Evolutionary conservation across 35 echinoderm and acorn worm species (phyloP), one percentile per base, ranked within the genome.

Genomic region (Holothuria glaberrima): DNA sequence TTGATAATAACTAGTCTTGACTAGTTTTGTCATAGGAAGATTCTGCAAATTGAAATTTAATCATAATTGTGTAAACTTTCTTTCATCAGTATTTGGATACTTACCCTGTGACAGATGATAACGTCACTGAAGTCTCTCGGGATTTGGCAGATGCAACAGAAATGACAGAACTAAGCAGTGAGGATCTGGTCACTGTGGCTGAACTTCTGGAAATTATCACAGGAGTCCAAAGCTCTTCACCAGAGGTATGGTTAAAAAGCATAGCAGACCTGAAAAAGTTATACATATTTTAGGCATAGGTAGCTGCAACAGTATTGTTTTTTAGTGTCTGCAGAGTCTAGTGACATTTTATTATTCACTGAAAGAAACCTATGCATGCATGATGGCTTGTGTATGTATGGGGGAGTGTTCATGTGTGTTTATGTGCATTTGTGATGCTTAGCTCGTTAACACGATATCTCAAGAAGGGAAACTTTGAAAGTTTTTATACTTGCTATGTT

Each of bases 101-200:
- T 1, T 34, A 84, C 58, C 54, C 54, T 5, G 54, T 84, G 14
- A 84, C 80, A 6, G 54, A 25, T 16, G 80, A 84, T 31, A 84
- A 84, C 31, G 80, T 84, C 21, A 84, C 80, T 5, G 54, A 61
- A 18, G 80, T 84, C 5, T 84, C 80, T 0, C 52, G 80, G 27
- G 80, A 84, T 36, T 5, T 84, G 13, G 80, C 80, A 17, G 80
- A 84, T 84, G 80, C 80, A 6, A 84, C 80, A 21, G 58, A 84
- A n/a, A 36, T 52, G 14, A 61, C 80, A 2, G 12, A 48, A 12
- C 12, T 59, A 10, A 38, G 6, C 14, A 61, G 54, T 35, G 20
- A 61, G 9, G 59, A 64, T 56, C 30, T 84, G 20, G 80, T 33
- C 24, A 35, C 6, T 30, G 80, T 84, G 13, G 80, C 80, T 20